phyloP scores from a whole-genome alignment of 2,888 invertebrate genomes.

The Tenthredo livida region DNA sequence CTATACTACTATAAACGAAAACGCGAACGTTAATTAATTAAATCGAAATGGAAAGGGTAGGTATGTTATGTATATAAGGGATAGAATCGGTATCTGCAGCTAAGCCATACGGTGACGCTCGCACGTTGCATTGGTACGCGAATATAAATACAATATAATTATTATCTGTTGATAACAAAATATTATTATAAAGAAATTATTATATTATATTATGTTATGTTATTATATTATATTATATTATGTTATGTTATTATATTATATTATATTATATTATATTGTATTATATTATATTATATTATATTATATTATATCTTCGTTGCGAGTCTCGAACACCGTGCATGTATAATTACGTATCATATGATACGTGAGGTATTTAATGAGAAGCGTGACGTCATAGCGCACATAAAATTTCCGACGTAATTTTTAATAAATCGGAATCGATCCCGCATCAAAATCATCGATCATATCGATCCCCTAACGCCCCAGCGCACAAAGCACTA shows the following conservation, averaged over 20 bases:
- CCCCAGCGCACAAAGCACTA: conserved; percentile 10
- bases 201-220: neutral
- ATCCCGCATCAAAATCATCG: neutral
- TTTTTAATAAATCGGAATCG: neutral
- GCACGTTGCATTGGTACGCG: neutral
- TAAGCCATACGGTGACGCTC: neutral
- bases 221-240: neutral
- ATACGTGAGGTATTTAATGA: neutral
- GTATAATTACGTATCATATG: neutral
- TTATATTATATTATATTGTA: neutral
- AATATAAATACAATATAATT: neutral
- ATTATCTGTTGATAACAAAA: neutral
- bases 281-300: neutral
- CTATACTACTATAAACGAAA: neutral
- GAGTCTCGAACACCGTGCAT: conserved; percentile 28
- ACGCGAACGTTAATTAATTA: neutral
- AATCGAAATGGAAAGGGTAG: neutral
- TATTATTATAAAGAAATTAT: neutral
- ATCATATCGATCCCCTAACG: neutral
- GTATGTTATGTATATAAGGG: neutral
- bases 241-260: neutral
- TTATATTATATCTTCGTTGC: neutral
- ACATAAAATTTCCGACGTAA: neutral
- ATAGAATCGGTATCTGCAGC: neutral
- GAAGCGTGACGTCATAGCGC: conserved; percentile 14